Conservation (phyloP, 2,797 vertebrate genomes). For the Peromyscus eremicus region DNA sequence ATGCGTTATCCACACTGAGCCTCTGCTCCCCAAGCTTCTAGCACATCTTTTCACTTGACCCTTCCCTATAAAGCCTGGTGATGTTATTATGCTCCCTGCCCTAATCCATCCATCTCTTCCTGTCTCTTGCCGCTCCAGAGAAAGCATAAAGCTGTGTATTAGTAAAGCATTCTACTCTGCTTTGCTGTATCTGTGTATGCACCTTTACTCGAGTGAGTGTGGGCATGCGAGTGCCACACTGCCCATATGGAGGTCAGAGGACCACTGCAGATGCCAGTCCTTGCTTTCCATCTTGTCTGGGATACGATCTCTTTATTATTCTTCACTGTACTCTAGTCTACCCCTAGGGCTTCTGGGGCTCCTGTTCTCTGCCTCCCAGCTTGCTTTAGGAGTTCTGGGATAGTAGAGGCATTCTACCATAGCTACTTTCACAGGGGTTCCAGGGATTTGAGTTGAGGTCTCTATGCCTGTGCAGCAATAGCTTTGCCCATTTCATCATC, state of each 20-base stretch:
- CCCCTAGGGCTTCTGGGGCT: not conserved
- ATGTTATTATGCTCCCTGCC: constrained; percentile 12
- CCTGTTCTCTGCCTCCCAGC: not conserved
- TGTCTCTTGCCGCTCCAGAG: not conserved
- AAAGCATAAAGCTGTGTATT: not conserved
- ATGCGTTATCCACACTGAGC: not conserved
- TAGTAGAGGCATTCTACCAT: not conserved
- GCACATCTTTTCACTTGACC: constrained; percentile 61
- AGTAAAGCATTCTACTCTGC: not conserved
- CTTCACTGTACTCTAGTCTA: not conserved
- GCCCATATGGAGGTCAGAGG: not conserved
- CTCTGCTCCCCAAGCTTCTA: not conserved
- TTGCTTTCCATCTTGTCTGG: not conserved
- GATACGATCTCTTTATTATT: not conserved
- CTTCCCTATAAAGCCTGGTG: constrained; percentile 16
- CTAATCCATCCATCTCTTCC: constrained; percentile 52
- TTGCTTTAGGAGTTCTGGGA: not conserved
- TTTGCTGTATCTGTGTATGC: not conserved
- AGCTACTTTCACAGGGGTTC: not conserved
- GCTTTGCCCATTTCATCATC: not conserved
- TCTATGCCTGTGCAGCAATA: not conserved
- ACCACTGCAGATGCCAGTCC: not conserved
- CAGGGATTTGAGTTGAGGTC: not conserved
- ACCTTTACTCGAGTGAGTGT: not conserved
- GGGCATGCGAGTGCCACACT: not conserved